phyloP scores from a whole-genome alignment of 2,797 vertebrate genomes.

The Coendou prehensilis region DNA sequence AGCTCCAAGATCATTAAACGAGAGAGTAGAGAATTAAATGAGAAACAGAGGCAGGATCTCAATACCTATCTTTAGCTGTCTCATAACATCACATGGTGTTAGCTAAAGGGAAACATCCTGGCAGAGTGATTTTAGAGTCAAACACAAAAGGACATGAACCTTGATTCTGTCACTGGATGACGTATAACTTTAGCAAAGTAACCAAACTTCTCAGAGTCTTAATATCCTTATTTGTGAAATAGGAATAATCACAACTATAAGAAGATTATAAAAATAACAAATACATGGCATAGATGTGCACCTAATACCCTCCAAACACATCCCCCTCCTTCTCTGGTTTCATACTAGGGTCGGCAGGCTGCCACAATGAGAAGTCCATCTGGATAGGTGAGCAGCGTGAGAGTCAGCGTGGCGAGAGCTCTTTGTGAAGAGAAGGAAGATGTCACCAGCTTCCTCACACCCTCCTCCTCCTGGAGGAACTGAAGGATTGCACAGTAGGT shows the following conservation, averaged over 20 bases:
- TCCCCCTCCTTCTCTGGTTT: not conserved
- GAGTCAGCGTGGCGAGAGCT: not conserved
- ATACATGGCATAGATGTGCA: not conserved
- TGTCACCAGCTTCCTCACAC: not conserved
- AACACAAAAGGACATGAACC: not conserved
- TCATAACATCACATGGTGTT: not conserved
- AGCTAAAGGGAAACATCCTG: not conserved
- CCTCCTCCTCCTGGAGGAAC: not conserved
- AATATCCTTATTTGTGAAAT: not conserved
- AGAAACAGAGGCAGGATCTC: not conserved
- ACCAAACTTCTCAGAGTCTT: not conserved
- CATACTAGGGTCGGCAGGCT: not conserved
- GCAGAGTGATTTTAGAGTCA: not conserved
- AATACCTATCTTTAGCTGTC: not conserved
- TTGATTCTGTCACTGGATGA: slow-evolving; percentile 37
- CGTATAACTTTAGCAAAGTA: not conserved
- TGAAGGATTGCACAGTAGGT: not conserved
- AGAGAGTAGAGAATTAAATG: not conserved
- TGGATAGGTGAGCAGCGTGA: not conserved
- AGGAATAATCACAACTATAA: not conserved
- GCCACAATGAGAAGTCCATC: not conserved
- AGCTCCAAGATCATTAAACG: not conserved
- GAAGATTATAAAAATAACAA: not conserved
- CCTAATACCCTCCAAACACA: not conserved
- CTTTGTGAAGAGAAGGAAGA: slow-evolving; percentile 42